Base-by-base conservation (phyloP, 64 coral and sea anemone species). In the Dendronephthya gigantea region DNA sequence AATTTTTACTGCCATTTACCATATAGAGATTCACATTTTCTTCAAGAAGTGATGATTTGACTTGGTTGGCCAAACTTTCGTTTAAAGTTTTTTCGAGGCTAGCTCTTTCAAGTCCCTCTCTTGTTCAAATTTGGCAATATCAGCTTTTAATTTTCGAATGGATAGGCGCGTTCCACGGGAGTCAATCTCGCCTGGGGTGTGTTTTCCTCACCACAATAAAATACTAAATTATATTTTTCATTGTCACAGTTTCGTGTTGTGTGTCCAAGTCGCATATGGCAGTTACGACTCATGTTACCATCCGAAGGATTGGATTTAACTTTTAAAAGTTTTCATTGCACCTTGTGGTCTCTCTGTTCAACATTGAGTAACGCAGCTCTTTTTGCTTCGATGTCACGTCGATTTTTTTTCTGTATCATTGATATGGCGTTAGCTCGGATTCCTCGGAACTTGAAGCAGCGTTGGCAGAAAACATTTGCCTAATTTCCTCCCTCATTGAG, bases 201-300 rank as follows among this genome's bases (percentile, higher is more conserved):
- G 50, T 52, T 52, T 22, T 52, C 50, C 23, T 52, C 50, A 0
- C 50, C 50, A 52, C 50, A 52, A 52, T 52, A 16, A 0, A 16
- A 52, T 16, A 52, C 50, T 52, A 22, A 52, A 12, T 16, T 1
- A 22, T 22, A 52, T 52, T 0, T 52, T 52, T 22, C 50, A 22
- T 52, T 16, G 13, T 52, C 23, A 22, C 50, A 52, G 23, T 52
- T 16, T 12, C 50, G 1, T 16, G 50, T 22, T 0, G 55, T 62
- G 7, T 62, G 55, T 4, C 41, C 41, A 11, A 45, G 4, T 6
- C 4, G 11, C 41, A 45, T 45, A 6, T 45, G 41, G 41, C 41
- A 89, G 62, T 83, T 84, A 35, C 88, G 82, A 74, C 82, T 70
- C 55, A 84, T 84, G 82, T 89, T 84, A 48, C 82, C 55, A 33